phyloP scores from a whole-genome alignment of 2,113 vertebrate species.

The Gavialis gangeticus region DNA sequence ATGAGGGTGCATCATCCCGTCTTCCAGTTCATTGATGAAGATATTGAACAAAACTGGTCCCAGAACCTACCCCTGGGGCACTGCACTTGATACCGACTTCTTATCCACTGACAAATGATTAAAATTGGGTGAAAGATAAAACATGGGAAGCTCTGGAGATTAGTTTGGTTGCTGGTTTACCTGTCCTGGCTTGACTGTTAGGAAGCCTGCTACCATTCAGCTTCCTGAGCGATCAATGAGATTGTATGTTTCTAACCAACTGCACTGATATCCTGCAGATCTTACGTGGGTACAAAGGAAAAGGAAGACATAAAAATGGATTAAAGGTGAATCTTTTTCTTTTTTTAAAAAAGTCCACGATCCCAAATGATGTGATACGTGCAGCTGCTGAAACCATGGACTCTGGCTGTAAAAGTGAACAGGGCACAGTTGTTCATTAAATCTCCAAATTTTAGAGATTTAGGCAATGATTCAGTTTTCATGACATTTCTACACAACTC shows the following conservation, averaged over 20 bases:
- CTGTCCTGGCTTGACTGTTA: neutral
- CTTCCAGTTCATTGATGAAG: no score
- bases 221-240: fast-evolving
- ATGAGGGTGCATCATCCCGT: no score
- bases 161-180: neutral
- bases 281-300: neutral
- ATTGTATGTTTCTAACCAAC: no score
- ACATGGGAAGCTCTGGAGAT: neutral
- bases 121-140: neutral
- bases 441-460: neutral
- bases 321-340: neutral
- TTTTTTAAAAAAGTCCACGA: neutral
- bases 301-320: neutral
- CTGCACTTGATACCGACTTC: neutral
- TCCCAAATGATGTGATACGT: neutral
- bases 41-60: neutral
- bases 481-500: no score
- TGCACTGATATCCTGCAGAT: neutral
- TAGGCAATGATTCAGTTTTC: no score
- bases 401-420: no score
- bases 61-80: neutral
- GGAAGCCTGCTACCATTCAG: neutral
- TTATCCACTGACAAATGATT: neutral
- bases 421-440: neutral
- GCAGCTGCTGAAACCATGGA: neutral